Base-by-base conservation (phyloP, 2,113 vertebrate genomes). In the Sitta europaea region DNA sequence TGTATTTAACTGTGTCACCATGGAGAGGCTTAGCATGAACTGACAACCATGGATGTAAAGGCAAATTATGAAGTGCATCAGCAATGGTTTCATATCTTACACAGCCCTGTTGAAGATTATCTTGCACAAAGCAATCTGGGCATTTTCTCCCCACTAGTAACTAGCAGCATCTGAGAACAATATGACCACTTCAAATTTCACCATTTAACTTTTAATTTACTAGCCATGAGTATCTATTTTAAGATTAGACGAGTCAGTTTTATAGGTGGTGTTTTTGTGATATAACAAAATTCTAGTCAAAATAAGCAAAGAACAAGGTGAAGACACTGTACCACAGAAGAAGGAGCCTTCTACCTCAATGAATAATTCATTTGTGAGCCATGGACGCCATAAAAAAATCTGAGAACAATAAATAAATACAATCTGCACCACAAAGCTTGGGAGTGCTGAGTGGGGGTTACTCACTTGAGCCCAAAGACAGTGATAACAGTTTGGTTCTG, bases 341-440 rank as follows among this genome's bases (percentile, higher is more conserved):
- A 95, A 75, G 51, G 18, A 86, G 59, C 58, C 31, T 61, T 86
- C 57, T 68, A 19, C 67, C 19, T 81, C 62, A 82, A 67, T 92
- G 59, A 90, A 95, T 95, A 94, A 96, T 96, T 84, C 14, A 96
- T 93, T 80, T 87, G 29, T 82, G 81, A 96, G 75, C 50, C 36
- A 40, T 5, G 20, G 76, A 91, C 57, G 73, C 61, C 58, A 50
- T 76, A 94, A 86, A 81, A 86, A 81, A 94, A 86, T 87, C 70
- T 78, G 50, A 90, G 86, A 88, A 94, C 36, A 90, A 67, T 85
- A 94, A 62, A 74, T 63, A 97, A 94, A 91, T 43, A n/a, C 59
- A 43, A 76, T 61, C 36, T 91, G 54, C 54, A 90, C 43, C 73
- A 72, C 47, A 90, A 89, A 91, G 63, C 57, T 86, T 59, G n/a